These are phyloP conservation scores for Drosophila nigrodunni DNA, from an alignment of 1,140 invertebrate genomes.

Conservation along the genomic window DNA sequence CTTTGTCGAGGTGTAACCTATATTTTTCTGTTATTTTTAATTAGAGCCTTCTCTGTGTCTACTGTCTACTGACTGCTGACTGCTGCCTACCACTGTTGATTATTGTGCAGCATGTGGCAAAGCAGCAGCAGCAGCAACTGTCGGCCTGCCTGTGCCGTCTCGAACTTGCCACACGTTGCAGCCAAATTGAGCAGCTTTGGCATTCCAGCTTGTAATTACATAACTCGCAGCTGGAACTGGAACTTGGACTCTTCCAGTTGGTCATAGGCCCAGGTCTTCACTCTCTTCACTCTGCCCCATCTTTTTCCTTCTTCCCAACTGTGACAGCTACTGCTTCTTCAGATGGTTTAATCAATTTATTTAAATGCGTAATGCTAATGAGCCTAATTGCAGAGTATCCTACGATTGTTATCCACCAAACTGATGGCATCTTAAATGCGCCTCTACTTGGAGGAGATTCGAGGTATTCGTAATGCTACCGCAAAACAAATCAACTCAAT, in stretches of 20 bases:
- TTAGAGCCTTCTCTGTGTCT: constrained; percentile 46
- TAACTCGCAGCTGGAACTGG: constrained; percentile 40
- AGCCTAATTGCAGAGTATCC: constrained; percentile 44
- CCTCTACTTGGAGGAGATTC: background rate
- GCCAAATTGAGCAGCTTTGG: constrained; percentile 34
- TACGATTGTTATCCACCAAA: constrained; percentile 33
- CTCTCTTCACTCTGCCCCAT: background rate
- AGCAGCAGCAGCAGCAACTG: no score
- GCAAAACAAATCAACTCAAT: background rate
- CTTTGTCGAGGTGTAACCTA: constrained; percentile 66
- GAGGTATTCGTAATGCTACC: constrained; percentile 2
- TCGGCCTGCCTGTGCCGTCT: constrained; percentile 1
- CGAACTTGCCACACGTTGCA: constrained; percentile 8
- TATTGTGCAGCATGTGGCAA: constrained; percentile 51
- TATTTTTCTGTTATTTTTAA: constrained; percentile 67
- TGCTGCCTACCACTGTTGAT: constrained; percentile 39
- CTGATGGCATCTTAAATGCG: constrained; percentile 22
- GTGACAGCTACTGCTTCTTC: background rate
- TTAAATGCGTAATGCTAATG: constrained; percentile 51
- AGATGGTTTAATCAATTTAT: constrained; percentile 60
- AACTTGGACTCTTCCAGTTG: background rate
- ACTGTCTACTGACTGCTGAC: constrained; percentile 12
- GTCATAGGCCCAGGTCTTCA: background rate
- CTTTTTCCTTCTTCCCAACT: background rate
- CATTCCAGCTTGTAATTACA: constrained; percentile 54